Evolutionary conservation across 2,113 vertebrate genomes (phyloP).

Genomic region (Psettodes erumei): DNA sequence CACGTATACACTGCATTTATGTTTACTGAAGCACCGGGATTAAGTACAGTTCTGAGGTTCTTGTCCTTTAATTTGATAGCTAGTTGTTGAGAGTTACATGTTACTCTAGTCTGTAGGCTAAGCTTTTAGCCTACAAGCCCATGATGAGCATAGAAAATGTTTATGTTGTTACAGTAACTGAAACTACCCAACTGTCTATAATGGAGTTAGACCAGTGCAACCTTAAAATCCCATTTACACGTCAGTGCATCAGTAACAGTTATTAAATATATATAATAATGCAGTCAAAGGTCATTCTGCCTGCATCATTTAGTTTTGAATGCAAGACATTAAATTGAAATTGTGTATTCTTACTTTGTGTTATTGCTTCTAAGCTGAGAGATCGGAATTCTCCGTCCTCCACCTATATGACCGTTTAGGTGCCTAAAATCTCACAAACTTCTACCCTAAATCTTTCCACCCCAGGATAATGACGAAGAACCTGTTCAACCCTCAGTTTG

Average conservation of each 20-base stretch:
- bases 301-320: neutral
- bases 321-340: neutral
- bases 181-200: neutral
- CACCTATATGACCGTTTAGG: neutral
- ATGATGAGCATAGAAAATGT: neutral
- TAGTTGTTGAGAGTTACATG: no score
- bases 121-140: neutral
- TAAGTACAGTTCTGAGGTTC: neutral
- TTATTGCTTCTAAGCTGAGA: neutral
- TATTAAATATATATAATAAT: neutral
- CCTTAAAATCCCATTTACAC: neutral
- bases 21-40: neutral
- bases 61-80: no score
- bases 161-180: neutral
- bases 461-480: slow-evolving; percentile 85
- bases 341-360: neutral
- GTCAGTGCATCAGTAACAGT: neutral
- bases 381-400: neutral
- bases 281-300: neutral
- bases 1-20: neutral
- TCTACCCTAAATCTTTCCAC: neutral
- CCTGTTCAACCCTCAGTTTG: slow-evolving; percentile 87
- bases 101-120: neutral
- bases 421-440: neutral
- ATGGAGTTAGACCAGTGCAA: neutral